These are phyloP conservation scores for Drosophila sechellia DNA, from an alignment of 1,140 invertebrate species.

Conservation along the genomic window DNA sequence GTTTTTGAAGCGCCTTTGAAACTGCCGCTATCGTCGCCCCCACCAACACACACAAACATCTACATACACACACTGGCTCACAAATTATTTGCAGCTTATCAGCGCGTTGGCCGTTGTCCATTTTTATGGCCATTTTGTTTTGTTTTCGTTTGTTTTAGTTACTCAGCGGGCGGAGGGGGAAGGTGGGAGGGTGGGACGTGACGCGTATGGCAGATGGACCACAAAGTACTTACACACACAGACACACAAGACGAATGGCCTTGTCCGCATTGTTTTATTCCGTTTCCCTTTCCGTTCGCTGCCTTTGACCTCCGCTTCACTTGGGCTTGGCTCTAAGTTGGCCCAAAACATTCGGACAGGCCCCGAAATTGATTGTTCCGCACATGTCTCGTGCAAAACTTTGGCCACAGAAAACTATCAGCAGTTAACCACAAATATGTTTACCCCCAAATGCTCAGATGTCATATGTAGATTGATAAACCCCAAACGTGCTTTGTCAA, in stretches of 20 bases:
- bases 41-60: conserved; percentile 5
- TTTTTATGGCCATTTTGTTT: conserved; percentile 78
- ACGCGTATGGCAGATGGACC: conserved; percentile 57
- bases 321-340: conserved; percentile 36
- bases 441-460: conserved; percentile 50
- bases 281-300: conserved; percentile 31
- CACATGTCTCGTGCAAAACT: conserved; percentile 45
- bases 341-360: conserved; percentile 44
- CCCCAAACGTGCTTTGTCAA: conserved; percentile 36
- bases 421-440: conserved; percentile 69
- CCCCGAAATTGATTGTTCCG: conserved; percentile 44
- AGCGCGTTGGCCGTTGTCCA: conserved; percentile 77
- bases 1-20: conserved; percentile 71
- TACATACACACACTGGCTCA: conserved; percentile 33
- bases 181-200: conserved; percentile 19
- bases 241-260: conserved; percentile 19
- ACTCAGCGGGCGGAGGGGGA: conserved; percentile 21
- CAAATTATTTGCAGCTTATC: conserved; percentile 83
- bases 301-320: conserved; percentile 11
- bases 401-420: conserved; percentile 65
- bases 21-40: conserved; percentile 58
- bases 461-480: conserved; percentile 51
- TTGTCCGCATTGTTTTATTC: conserved; percentile 31
- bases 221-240: conserved; percentile 43
- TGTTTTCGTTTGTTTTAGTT: conserved; percentile 78